phyloP scores from a whole-genome alignment of 2,797 vertebrate genomes.

The Gephyroberyx darwinii region DNA sequence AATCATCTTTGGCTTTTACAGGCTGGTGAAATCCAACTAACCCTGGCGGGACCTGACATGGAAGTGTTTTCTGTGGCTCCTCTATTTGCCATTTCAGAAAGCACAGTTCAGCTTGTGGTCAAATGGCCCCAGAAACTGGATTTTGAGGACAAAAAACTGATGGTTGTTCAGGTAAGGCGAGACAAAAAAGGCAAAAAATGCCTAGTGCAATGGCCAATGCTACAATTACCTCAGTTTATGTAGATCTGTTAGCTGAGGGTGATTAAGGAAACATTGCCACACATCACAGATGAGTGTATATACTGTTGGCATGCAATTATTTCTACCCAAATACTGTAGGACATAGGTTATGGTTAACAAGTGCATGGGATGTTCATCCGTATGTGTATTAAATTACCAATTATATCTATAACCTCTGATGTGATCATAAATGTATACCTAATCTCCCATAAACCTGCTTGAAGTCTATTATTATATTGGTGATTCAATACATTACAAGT shows the following conservation, averaged over 20 bases:
- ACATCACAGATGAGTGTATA: neutral
- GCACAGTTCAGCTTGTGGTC: constrained; percentile 84
- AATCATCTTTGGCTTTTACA: constrained; percentile 58
- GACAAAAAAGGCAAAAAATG: neutral
- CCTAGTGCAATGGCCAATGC: neutral
- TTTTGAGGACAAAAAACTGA: constrained; percentile 79
- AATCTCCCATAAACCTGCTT: neutral
- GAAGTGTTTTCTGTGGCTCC: constrained; percentile 84
- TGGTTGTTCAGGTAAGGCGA: constrained; percentile 84
- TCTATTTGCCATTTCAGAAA: constrained; percentile 44
- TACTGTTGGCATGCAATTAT: neutral
- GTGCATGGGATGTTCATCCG: too few relatives aligned
- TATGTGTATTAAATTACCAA: neutral
- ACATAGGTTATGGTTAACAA: neutral
- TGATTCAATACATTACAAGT: neutral
- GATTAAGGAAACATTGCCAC: neutral
- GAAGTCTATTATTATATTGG: neutral
- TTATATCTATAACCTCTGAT: neutral
- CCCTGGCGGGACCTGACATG: constrained; percentile 76
- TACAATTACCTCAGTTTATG: constrained; percentile 24
- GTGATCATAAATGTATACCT: neutral
- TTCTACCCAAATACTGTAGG: neutral
- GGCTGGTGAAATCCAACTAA: constrained; percentile 80
- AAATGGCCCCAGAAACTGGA: constrained; percentile 79
- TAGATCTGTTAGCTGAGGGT: constrained; percentile 8